Evolutionary conservation across 2,888 invertebrate species (phyloP), one percentile per base, ranked within the genome.

Genomic region (Hedya salicella): DNA sequence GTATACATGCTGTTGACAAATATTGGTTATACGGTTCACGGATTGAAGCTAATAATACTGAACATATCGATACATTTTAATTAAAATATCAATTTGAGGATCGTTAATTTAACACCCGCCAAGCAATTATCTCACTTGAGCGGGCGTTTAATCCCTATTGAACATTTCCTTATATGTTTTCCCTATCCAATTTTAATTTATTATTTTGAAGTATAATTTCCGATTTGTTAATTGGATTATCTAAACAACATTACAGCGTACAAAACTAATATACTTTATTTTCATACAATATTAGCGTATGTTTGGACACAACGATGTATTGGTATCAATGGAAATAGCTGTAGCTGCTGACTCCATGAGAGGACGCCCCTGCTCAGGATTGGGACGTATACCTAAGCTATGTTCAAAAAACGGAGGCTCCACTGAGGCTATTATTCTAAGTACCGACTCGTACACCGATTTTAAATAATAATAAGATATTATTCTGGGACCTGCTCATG

Each of bases 71-170:
- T 2, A 57, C 1, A 3, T 3, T 49, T 60, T 5, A 39, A 21
- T 60, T 25, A 14, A n/a, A 62, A 54, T 62, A 62, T 54, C 11
- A 25, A 54, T 48, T 13, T 73, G 73, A 73, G 78, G 69, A 74
- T 78, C 75, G 78, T 80, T 80, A 80, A 80, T 79, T 80, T 80
- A 76, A 80, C 71, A 73, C 68, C 70, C 75, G 75, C 77, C 78
- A 76, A 79, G 78, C 83, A 86, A 86, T 83, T 80, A 77, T 64
- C 69, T 56, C 72, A 73, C 72, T 72, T 73, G 76, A 77, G 77
- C 70, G 71, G 70, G 69, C 77, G 80, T 77, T 79, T 77, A 74
- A 73, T 73, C 69, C 67, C 72, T 62, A 61, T 62, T 66, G 67
- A 71, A 70, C 70, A 59, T 40, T 68, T 68, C 52, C 49, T 68